A percentile compares a stretch with the other conserved stretches of the same genome.
Evolutionary conservation across 2,113 vertebrate genomes (phyloP).

Genomic region (Trematocara macrostoma): DNA sequence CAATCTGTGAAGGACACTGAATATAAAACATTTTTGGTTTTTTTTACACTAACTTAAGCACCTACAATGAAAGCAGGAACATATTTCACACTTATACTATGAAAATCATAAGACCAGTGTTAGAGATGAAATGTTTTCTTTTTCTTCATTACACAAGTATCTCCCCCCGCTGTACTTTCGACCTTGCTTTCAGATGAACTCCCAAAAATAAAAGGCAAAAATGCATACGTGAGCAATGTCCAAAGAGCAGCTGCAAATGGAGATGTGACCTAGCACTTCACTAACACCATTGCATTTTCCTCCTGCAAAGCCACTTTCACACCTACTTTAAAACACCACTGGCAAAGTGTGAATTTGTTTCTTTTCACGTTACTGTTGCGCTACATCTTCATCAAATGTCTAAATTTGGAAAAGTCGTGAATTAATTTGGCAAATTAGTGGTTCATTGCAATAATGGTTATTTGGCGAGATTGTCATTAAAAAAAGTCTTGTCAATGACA

Average conservation of each 20-base stretch:
- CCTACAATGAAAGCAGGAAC: neutral
- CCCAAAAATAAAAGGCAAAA: neutral
- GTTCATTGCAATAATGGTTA: neutral
- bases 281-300: neutral
- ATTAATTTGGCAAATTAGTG: neutral
- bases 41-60: neutral
- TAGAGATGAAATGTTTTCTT: neutral
- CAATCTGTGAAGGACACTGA: conserved; percentile 38
- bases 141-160: neutral
- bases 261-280: conserved; percentile 5
- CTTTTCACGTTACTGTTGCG: neutral
- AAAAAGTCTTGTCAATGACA: neutral
- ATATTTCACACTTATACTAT: neutral
- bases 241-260: conserved; percentile 4
- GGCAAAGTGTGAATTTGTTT: neutral
- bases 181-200: neutral
- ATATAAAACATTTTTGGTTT: conserved; percentile 2
- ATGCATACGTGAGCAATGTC: neutral
- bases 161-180: neutral
- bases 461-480: neutral
- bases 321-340: neutral
- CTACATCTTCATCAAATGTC: neutral
- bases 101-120: neutral
- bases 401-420: neutral
- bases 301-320: conserved; percentile 3